Percentiles rank a stretch among this genome's conserved stretches.
Evolutionary conservation across 2,797 vertebrate genomes (phyloP).

Genomic region (Cyprinella venusta): DNA sequence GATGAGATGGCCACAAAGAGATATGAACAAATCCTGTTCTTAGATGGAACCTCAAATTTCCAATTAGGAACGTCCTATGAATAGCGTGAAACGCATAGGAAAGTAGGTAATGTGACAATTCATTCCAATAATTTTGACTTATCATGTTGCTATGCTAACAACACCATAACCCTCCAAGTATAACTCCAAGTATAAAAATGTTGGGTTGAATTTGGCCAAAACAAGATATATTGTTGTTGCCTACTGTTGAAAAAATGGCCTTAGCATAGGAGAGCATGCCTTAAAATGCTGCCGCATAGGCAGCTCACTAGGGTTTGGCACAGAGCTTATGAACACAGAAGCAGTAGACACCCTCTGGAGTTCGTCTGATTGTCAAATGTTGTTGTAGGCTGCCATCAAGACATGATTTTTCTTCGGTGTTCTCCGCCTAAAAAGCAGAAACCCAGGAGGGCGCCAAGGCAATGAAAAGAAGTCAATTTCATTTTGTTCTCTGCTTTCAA

Average conservation of each 20-base stretch:
- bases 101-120: neutral
- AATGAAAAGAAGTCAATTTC: conserved; percentile 66
- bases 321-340: neutral
- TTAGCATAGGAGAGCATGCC: neutral
- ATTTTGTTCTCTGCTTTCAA: conserved; percentile 65
- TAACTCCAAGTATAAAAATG: neutral
- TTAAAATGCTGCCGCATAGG: neutral
- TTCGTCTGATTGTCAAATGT: conserved; percentile 7
- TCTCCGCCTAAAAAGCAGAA: conserved; percentile 44
- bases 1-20: neutral
- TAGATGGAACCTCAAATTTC: neutral
- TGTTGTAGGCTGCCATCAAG: conserved; percentile 39
- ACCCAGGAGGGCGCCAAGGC: conserved; percentile 61
- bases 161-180: too few species aligned
- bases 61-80: neutral
- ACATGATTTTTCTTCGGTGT: conserved; percentile 41
- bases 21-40: neutral
- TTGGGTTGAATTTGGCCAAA: neutral
- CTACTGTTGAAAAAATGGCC: neutral
- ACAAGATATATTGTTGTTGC: neutral
- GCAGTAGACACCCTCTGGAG: neutral
- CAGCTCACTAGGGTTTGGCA: neutral
- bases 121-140: neutral
- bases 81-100: neutral
- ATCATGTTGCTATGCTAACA: neutral